phyloP scores from a whole-genome alignment of 2,797 vertebrate genomes.

The Lophotriccus pileatus region DNA sequence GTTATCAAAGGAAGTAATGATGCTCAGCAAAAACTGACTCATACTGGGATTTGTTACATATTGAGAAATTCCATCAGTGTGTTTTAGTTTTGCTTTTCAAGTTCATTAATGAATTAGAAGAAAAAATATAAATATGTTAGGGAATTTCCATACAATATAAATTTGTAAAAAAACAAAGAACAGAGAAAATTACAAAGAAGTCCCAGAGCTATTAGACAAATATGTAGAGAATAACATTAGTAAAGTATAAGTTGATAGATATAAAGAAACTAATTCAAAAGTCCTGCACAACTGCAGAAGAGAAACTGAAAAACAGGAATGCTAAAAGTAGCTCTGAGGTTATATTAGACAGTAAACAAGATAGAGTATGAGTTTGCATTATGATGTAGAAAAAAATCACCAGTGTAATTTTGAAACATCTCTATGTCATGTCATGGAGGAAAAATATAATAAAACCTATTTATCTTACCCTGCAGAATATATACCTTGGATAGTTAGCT shows the following conservation, averaged over 20 bases:
- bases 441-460: not conserved
- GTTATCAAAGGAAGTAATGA: not conserved
- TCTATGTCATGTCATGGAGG: not conserved
- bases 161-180: not conserved
- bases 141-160: not conserved
- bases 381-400: not conserved
- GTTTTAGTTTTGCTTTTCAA: not conserved
- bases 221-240: not conserved
- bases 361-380: not conserved
- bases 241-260: not conserved
- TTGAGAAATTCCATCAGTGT: not conserved
- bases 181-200: not conserved
- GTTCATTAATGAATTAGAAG: not conserved
- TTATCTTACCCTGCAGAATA: not conserved
- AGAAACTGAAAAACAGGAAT: not conserved
- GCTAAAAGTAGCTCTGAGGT: not conserved
- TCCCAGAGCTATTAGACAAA: not conserved
- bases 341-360: not conserved
- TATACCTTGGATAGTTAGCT: not conserved
- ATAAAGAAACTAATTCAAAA: not conserved
- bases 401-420: not conserved
- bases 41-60: not conserved
- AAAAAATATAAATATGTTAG: not conserved
- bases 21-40: not conserved
- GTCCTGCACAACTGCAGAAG: not conserved